phyloP scores from a whole-genome alignment of 2,113 vertebrate genomes.

The Vanacampus margaritifer region DNA sequence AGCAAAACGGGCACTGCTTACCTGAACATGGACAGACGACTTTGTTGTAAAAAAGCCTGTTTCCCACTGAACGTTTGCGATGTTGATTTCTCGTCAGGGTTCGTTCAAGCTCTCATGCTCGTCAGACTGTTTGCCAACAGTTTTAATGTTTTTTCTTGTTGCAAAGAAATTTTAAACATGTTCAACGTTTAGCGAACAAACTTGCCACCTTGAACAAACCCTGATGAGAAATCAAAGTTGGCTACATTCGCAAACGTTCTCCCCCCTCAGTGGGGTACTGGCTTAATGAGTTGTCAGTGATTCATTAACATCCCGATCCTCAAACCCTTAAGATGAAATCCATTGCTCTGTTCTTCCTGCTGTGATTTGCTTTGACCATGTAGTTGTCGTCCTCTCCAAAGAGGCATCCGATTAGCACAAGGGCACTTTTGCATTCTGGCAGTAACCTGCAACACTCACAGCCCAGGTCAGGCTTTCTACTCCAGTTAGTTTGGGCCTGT shows the following conservation, averaged over 20 bases:
- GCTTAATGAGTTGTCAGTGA: no score
- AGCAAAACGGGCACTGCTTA: conserved; percentile 20
- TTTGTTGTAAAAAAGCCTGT: conserved; percentile 5
- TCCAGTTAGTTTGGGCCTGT: conserved; percentile 38
- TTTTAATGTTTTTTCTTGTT: no score
- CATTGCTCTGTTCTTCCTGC: neutral
- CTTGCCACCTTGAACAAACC: no score
- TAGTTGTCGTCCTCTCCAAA: conserved; percentile 11
- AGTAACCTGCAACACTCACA: conserved; percentile 16
- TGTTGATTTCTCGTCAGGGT: no score
- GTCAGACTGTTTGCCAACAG: no score
- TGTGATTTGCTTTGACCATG: neutral
- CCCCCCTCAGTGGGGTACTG: no score
- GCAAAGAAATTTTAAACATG: no score
- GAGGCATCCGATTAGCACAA: conserved; percentile 43
- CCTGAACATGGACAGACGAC: conserved; percentile 39
- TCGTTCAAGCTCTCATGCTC: no score
- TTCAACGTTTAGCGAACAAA: no score
- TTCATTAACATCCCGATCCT: neutral
- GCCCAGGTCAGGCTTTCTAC: conserved; percentile 27
- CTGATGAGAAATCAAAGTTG: no score
- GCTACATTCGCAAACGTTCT: no score
- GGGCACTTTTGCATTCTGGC: conserved; percentile 26
- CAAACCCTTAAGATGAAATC: neutral
- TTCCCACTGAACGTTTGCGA: no score